These are phyloP conservation scores for Stegostoma tigrinum DNA, from an alignment of 2,113 vertebrate genomes.

Conservation along the genomic window DNA sequence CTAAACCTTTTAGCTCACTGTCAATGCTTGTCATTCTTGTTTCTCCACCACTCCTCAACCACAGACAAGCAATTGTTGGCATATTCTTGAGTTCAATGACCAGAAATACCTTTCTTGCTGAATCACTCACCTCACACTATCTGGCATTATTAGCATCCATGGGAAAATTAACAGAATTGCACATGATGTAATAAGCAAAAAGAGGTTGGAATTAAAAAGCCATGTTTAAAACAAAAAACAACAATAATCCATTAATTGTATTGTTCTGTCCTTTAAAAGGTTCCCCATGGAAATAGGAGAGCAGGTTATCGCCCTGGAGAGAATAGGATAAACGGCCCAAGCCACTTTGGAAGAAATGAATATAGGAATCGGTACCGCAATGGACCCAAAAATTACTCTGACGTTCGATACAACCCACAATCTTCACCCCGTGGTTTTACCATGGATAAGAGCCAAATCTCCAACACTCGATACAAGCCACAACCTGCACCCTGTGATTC, in stretches of 20 bases:
- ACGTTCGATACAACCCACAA: constrained; percentile 13
- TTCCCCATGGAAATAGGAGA: constrained; percentile 62
- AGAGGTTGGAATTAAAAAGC: not conserved
- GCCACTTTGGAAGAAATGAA: constrained; percentile 48
- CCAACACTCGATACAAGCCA: constrained; percentile 29
- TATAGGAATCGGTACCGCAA: constrained; percentile 52
- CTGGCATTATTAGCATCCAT: not conserved
- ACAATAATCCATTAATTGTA: not conserved
- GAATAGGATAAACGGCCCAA: constrained; percentile 57
- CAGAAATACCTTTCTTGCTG: not conserved
- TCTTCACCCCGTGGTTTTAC: constrained; percentile 42
- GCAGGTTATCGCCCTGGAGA: constrained; percentile 58
- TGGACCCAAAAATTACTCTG: constrained; percentile 51
- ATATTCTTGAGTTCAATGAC: not conserved
- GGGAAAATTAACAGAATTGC: not conserved
- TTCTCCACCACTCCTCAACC: too few species aligned
- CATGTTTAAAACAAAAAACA: not conserved
- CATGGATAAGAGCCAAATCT: constrained; percentile 40
- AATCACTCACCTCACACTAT: not conserved
- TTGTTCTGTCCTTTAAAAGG: constrained; percentile 49
- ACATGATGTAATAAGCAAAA: not conserved
- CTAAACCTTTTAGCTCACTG: too few species aligned
- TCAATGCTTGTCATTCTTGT: too few species aligned
- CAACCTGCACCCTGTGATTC: constrained; percentile 40
- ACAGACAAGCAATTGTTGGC: not conserved